A percentile compares a stretch with the other conserved stretches of the same genome.
These are phyloP conservation scores for Miltochrista miniata DNA, from an alignment of 2,888 invertebrate species.

Conservation along the genomic window DNA sequence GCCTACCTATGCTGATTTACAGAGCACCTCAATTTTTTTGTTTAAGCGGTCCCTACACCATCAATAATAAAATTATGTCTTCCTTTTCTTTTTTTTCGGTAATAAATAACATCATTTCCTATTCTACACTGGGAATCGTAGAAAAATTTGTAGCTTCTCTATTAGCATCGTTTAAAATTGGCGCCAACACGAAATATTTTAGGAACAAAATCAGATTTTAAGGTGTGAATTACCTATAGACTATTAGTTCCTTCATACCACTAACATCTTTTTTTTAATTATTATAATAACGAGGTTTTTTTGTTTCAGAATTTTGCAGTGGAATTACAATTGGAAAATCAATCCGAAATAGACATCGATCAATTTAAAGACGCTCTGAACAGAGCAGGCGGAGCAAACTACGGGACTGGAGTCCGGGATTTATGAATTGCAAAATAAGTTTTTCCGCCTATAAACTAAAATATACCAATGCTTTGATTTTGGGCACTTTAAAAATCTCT, in stretches of 20 bases:
- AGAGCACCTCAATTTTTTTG: too few species aligned
- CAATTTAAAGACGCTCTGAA: constrained; percentile 87
- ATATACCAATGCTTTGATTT: constrained; percentile 44
- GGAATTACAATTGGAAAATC: constrained; percentile 88
- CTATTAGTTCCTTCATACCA: too few species aligned
- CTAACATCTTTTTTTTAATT: neutral
- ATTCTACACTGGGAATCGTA: too few species aligned
- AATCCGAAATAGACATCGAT: constrained; percentile 87
- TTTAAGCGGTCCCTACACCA: too few species aligned
- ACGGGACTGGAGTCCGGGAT: constrained; percentile 90
- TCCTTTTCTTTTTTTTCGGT: too few species aligned
- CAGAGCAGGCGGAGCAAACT: constrained; percentile 91
- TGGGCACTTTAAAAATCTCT: constrained; percentile 19
- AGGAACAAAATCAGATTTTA: too few species aligned
- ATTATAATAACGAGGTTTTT: constrained; percentile 5
- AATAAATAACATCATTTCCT: too few species aligned
- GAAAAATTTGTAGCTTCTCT: too few species aligned
- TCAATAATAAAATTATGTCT: too few species aligned
- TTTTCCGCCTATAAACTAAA: constrained; percentile 40
- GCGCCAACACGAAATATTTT: too few species aligned
- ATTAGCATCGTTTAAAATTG: too few species aligned
- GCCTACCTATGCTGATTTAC: constrained; percentile 38
- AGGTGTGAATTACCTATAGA: too few species aligned
- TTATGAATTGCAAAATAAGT: constrained; percentile 71
- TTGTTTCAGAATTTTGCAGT: constrained; percentile 89